Conservation (phyloP, 2,888 invertebrate species). For the Drosophila nigricruria region DNA sequence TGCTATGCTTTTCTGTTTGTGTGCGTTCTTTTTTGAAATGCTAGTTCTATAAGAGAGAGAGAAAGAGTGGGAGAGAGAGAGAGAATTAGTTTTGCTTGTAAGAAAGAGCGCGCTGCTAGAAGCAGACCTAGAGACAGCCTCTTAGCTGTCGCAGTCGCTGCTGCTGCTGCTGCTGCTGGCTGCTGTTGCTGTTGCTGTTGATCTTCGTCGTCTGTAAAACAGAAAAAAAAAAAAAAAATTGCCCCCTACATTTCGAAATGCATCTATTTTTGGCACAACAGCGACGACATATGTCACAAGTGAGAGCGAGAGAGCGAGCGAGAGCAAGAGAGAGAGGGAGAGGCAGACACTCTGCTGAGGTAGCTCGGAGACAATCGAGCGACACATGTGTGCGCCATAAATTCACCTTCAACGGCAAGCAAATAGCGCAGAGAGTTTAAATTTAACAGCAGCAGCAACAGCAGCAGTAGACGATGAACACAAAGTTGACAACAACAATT, state of each 20-base stretch:
- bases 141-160: constrained; percentile 7
- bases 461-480: constrained; percentile 14
- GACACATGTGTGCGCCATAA: constrained; percentile 79
- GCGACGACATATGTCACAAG: constrained; percentile 72
- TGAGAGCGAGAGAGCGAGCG: constrained; percentile 18
- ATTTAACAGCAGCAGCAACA: constrained; percentile 64
- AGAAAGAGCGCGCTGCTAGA: constrained; percentile 15
- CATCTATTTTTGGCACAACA: constrained; percentile 70
- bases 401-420: constrained; percentile 73
- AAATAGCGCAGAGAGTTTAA: constrained; percentile 74
- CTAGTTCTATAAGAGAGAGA: constrained; percentile 31
- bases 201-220: constrained; percentile 31
- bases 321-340: not conserved
- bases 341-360: constrained; percentile 23
- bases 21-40: constrained; percentile 21
- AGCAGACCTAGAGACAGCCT: constrained; percentile 18
- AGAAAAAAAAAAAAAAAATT: constrained; percentile 56
- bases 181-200: constrained; percentile 5
- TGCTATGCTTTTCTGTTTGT: constrained; percentile 1
- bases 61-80: constrained; percentile 3
- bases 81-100: constrained; percentile 8
- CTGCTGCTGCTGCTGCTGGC: not conserved
- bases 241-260: constrained; percentile 76
- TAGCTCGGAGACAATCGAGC: constrained; percentile 36
- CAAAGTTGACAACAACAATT: constrained; percentile 40